Evolutionary conservation across 2,113 vertebrate genomes (phyloP).

Genomic region (Ictalurus punctatus): DNA sequence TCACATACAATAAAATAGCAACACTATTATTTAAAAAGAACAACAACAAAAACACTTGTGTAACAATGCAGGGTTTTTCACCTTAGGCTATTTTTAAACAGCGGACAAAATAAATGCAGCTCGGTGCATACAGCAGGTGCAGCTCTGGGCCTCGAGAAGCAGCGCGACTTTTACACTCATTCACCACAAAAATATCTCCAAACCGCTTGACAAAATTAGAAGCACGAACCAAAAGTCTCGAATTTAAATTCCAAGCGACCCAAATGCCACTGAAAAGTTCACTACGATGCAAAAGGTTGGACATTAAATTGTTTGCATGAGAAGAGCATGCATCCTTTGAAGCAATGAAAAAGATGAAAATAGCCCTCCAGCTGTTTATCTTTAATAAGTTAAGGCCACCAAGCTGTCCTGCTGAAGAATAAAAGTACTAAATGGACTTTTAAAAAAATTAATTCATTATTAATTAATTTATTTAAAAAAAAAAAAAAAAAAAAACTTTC

Average conservation of each 20-base stretch:
- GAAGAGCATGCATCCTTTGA: conserved; percentile 21
- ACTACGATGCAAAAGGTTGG: not conserved
- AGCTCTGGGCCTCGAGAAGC: conserved; percentile 25
- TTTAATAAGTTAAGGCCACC: conserved; percentile 11
- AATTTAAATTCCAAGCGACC: conserved; percentile 3
- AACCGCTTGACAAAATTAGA: conserved; percentile 1
- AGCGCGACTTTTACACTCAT: conserved; percentile 10
- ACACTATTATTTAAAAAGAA: not conserved
- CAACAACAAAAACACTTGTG: not conserved
- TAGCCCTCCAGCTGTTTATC: conserved; percentile 34
- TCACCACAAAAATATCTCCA: not conserved
- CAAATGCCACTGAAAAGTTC: conserved; percentile 24
- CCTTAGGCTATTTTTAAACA: not conserved
- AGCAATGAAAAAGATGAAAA: conserved; percentile 21
- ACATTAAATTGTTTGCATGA: conserved; percentile 5
- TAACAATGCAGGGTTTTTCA: not conserved
- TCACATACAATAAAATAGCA: not conserved
- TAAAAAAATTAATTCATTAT: not conserved
- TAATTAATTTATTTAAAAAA: not conserved
- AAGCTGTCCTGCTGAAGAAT: conserved; percentile 5
- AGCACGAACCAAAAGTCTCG: not conserved
- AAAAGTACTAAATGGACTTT: not conserved
- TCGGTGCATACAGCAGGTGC: conserved; percentile 15
- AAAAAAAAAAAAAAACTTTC: conserved; percentile 37
- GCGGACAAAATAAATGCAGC: not conserved